Conservation (phyloP, 2,888 invertebrate genomes). For the Mythimna ferrago region DNA sequence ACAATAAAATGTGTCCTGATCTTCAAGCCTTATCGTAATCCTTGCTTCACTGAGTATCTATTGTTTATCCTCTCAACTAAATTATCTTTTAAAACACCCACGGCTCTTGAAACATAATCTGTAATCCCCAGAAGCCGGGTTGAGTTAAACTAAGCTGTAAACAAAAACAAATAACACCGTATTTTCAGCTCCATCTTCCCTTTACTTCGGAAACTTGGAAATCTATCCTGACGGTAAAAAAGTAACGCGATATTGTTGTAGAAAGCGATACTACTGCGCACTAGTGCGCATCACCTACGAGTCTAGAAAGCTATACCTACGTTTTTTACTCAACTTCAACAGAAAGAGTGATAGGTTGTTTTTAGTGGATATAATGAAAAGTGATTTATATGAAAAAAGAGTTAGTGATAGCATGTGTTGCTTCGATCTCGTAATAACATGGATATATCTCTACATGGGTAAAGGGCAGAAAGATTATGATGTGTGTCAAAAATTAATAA, state of each 20-base stretch:
- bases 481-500: too few relatives aligned
- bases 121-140: not conserved
- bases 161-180: conserved; percentile 5
- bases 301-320: not conserved
- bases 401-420: too few relatives aligned
- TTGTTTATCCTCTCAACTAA: not conserved
- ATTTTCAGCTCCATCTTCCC: conserved; percentile 1
- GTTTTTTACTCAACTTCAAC: not conserved
- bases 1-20: too few relatives aligned
- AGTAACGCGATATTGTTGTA: conserved; percentile 15
- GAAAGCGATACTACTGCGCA: not conserved
- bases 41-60: not conserved
- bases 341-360: not conserved
- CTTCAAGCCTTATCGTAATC: too few relatives aligned
- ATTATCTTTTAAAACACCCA: not conserved
- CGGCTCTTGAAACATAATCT: conserved; percentile 10
- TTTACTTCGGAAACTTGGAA: not conserved
- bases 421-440: too few relatives aligned
- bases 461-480: too few relatives aligned
- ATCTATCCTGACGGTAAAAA: conserved; percentile 22
- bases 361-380: not conserved
- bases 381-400: too few relatives aligned
- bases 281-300: not conserved
- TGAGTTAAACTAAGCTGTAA: conserved; percentile 2
- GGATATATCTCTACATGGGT: too few relatives aligned